Base-by-base conservation (phyloP, 2,888 invertebrate genomes). In the Cremastobaeus sp. region DNA sequence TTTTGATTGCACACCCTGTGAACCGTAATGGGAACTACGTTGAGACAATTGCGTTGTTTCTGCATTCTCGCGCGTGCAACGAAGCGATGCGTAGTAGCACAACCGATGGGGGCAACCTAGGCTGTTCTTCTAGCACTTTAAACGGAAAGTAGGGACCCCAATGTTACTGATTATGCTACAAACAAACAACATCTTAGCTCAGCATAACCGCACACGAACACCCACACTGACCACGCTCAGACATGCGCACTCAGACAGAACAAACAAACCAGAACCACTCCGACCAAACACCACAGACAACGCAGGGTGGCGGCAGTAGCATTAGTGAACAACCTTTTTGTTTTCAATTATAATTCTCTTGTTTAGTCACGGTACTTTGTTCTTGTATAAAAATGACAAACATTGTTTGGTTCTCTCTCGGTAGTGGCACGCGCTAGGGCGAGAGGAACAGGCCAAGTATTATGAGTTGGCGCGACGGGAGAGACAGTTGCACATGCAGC, bases 381-480 rank as follows among this genome's bases (percentile, higher is more conserved):
- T 57, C 17, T 73, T 82, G 76, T 79, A 80, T 66, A 54, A 59
- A 66, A 66, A 81, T 81, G 78, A 85, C 79, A 66, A 83, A 78
- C 85, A 85, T 83, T 86, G 85, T 88, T 88, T 85, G 85, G 85
- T 86, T 85, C 86, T 87, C 84, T 86, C 85, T 90, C 85, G 88
- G 83, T 91, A 98, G 97, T 99, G 99, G 99, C 99, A 99, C 93
- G 97, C 97, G 90, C 93, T 99, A 92, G 96, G 97, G 90, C 95
- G 97, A 90, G 96, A 97, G 91, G 98, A 99, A 92, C 98, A 99
- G 92, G 96, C 97, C 91, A 98, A 98, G 92, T 98, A 99, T 94
- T 98, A 98, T 92, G 98, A 98, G 91, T 93, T 97, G 94, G 98
- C 98, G 88, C 93, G 97, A 89, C 95, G 97, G 90, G 98, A 98